These are phyloP conservation scores for Hypomecis atomaria DNA, from an alignment of 2,888 invertebrate genomes.

Conservation along the genomic window DNA sequence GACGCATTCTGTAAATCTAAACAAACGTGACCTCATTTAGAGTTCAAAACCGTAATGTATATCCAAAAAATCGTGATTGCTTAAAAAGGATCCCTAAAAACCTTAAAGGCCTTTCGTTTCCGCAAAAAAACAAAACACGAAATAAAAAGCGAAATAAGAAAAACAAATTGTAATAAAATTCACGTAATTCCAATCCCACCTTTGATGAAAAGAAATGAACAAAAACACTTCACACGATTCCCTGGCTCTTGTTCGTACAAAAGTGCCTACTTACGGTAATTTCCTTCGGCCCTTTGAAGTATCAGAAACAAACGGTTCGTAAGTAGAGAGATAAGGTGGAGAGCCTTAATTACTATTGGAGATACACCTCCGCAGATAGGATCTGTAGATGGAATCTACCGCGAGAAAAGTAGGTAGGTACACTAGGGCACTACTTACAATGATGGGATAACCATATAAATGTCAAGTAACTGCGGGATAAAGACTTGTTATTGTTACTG, in stretches of 20 bases:
- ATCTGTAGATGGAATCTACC: conserved; percentile 10
- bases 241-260: conserved; percentile 28
- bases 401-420: background rate
- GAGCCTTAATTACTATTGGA: conserved; percentile 53
- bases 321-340: conserved; percentile 46
- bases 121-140: conserved; percentile 1
- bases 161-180: conserved; percentile 14
- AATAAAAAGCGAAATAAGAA: conserved; percentile 2
- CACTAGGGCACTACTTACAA: too few species aligned
- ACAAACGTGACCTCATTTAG: conserved; percentile 17
- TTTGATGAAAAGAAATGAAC: conserved; percentile 35
- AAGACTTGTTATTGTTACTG: too few species aligned
- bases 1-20: conserved; percentile 19
- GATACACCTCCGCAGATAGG: conserved; percentile 37
- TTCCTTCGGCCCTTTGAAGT: conserved; percentile 43
- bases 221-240: conserved; percentile 33
- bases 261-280: conserved; percentile 36
- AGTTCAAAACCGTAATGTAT: background rate
- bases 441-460: too few species aligned
- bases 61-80: conserved; percentile 17
- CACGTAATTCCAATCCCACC: conserved; percentile 27
- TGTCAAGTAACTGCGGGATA: too few species aligned
- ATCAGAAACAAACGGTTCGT: conserved; percentile 42
- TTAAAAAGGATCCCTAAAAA: background rate
- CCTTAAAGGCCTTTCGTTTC: background rate